Conservation (phyloP, 2,113 vertebrate species). For the Halcyon malimbica region DNA sequence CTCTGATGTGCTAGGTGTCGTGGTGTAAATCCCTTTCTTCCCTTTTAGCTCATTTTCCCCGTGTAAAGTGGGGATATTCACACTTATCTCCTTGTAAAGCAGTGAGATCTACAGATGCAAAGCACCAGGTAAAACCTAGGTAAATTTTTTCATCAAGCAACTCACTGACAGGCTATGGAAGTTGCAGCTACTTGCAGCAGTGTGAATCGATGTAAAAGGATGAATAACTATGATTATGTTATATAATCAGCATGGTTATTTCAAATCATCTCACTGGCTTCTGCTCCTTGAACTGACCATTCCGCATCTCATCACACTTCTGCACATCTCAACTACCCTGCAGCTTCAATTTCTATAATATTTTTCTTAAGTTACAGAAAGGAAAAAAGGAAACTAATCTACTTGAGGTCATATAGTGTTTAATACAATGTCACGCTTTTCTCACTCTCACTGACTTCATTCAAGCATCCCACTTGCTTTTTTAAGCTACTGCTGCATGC, state of each 20-base stretch:
- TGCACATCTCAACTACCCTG: not conserved
- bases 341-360: not conserved
- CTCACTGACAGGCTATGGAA: not conserved
- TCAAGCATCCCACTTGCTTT: constrained; percentile 33
- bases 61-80: not conserved
- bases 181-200: not conserved
- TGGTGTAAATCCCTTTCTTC: not conserved
- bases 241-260: not conserved
- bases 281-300: not conserved
- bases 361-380: not conserved
- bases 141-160: not conserved
- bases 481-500: constrained; percentile 42
- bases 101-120: not conserved
- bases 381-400: not conserved
- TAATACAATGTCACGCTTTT: constrained; percentile 6
- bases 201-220: not conserved
- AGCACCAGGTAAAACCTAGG: not conserved
- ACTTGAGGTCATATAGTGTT: not conserved
- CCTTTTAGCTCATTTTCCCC: not conserved
- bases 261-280: not conserved
- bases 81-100: not conserved
- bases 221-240: not conserved
- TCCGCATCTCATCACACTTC: not conserved
- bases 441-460: constrained; percentile 18
- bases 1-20: not conserved